Percentiles rank a stretch among this genome's conserved stretches.
Conservation (phyloP, 2,113 vertebrate genomes). For the Melanostigma gelatinosum region DNA sequence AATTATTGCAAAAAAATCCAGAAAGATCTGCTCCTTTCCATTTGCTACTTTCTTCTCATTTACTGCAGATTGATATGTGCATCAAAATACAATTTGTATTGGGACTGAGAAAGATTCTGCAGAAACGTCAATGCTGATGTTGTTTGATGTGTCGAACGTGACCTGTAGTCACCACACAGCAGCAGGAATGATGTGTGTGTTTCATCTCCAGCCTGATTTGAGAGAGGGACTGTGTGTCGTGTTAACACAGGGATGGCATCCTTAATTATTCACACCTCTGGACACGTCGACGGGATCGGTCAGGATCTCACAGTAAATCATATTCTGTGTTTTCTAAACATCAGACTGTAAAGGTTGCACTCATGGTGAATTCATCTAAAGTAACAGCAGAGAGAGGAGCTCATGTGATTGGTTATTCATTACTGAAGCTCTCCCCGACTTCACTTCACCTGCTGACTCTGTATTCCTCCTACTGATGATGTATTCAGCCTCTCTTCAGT, state of each 20-base stretch:
- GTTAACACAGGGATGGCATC: not conserved
- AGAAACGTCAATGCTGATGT: not conserved
- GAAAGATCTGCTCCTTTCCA: not conserved
- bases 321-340: not conserved
- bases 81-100: not conserved
- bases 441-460: not conserved
- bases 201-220: constrained; percentile 1
- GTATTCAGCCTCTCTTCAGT: not conserved
- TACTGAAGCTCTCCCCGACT: not conserved
- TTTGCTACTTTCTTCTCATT: not conserved
- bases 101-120: not conserved
- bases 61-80: not conserved
- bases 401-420: not conserved
- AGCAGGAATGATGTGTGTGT: not conserved
- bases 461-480: not conserved
- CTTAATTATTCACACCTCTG: not conserved
- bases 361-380: not conserved
- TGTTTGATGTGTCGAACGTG: not conserved
- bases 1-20: not conserved
- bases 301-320: not conserved
- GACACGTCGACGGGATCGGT: not conserved
- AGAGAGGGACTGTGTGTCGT: not conserved
- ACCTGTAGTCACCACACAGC: constrained; percentile 4
- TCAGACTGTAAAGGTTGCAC: not conserved
- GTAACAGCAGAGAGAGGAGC: not conserved